Evolutionary conservation across 2,888 invertebrate genomes (phyloP), one percentile per base, ranked within the genome.

Genomic region (Drosophila pseudotakahashii): DNA sequence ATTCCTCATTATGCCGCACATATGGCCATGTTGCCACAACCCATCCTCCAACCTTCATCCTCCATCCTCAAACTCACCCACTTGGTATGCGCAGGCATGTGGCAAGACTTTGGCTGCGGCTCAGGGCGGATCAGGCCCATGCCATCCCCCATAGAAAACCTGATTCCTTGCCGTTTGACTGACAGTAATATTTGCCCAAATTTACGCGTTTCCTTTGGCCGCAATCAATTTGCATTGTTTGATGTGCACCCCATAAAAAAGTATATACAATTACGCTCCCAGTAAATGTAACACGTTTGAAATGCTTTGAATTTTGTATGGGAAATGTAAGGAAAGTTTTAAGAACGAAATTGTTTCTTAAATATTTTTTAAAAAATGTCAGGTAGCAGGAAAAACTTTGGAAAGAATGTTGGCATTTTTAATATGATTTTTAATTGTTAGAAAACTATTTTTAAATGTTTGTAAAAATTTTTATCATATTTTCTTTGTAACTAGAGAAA

Each of bases 61-160:
- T 19, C 19, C 19, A 19, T 19, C 2, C 19, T 19, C 32, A 13
- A 34, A 34, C 16, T 26, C 26, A 41, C 48, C 86, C 81, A 85
- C 86, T 85, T 85, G 86, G 86, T 85, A 85, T 85, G 86, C 84
- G 79, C 77, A 74, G 75, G 77, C 84, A 83, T 83, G 82, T 83
- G 84, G 84, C 79, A 76, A 71, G 79, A 75, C 45, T 79, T 81
- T 81, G 79, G 76, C 77, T 69, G 55, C 48, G 62, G 50, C 61
- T 58, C 62, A 62, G 45, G 53, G 57, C 57, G 48, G 51, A 44
- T 54, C 48, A 62, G 44, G 63, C 42, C 76, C 30, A 32, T 67
- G 62, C 75, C 64, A 54, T 54, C 55, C 14, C 23, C 59, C 19
- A n/a, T 16, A 34, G 32, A 32, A 32, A 34, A 48, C 41, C 36